phyloP scores from a whole-genome alignment of 2,113 vertebrate genomes.

The Paralichthys olivaceus region DNA sequence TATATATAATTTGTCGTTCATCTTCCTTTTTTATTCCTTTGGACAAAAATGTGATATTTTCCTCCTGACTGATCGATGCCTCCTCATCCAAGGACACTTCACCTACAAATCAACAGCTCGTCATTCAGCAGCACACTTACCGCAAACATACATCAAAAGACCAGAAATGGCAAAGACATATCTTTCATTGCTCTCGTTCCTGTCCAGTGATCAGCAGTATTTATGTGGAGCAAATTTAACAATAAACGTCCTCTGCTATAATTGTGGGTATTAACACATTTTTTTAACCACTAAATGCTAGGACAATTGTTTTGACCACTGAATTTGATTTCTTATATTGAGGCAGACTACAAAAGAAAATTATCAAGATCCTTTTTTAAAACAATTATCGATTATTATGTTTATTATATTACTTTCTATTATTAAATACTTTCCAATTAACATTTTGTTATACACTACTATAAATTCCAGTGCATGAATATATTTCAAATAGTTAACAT shows the following conservation, averaged over 20 bases:
- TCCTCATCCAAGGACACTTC: conserved; percentile 41
- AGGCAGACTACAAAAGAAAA: too few relatives aligned
- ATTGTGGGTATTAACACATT: background rate
- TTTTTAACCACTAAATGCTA: background rate
- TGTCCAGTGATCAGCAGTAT: conserved; percentile 2
- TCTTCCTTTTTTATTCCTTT: conserved; percentile 7
- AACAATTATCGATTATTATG: too few relatives aligned
- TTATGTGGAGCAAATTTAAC: background rate
- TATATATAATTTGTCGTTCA: background rate
- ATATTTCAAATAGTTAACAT: too few relatives aligned
- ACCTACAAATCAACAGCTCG: conserved; percentile 28
- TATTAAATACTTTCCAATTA: too few relatives aligned
- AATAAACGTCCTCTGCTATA: background rate
- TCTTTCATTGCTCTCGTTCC: background rate
- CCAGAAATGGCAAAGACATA: background rate
- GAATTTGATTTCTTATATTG: too few relatives aligned
- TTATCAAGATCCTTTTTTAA: too few relatives aligned
- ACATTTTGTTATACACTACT: too few relatives aligned
- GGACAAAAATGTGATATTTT: background rate
- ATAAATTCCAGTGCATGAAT: too few relatives aligned
- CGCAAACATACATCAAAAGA: background rate
- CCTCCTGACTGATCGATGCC: conserved; percentile 17
- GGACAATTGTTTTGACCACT: background rate
- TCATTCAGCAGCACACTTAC: conserved; percentile 21
- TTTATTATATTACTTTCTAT: too few relatives aligned